Conservation (phyloP, 2,113 vertebrate species). For the Cettia cetti region DNA sequence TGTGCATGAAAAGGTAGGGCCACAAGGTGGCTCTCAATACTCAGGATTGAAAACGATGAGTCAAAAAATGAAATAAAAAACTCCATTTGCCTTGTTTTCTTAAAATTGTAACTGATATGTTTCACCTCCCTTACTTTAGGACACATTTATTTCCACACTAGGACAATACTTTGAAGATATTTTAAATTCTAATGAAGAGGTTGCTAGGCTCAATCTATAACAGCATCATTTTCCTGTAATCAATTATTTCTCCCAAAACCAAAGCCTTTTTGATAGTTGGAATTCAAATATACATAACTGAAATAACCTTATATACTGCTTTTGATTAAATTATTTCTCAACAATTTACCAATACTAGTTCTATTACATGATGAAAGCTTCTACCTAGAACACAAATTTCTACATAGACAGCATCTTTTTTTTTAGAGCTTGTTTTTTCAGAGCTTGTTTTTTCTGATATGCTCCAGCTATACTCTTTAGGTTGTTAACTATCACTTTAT, state of each 20-base stretch:
- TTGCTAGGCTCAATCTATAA: background rate
- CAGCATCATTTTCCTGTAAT: background rate
- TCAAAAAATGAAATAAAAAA: background rate
- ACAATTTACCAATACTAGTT: background rate
- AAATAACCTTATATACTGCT: background rate
- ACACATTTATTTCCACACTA: background rate
- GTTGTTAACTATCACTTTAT: background rate
- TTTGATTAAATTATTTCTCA: background rate
- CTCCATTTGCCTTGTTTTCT: background rate
- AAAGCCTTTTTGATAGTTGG: background rate
- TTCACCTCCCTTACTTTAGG: background rate
- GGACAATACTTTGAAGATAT: background rate
- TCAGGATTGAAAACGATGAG: background rate
- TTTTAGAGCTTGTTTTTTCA: background rate
- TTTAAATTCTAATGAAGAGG: background rate
- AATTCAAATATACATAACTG: background rate
- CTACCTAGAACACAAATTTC: background rate
- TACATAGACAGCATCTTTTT: background rate
- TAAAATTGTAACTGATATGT: background rate
- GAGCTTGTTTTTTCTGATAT: background rate
- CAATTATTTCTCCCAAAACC: background rate
- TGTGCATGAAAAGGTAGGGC: background rate
- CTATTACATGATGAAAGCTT: background rate
- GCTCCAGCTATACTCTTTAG: background rate
- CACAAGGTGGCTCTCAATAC: slow-evolving; percentile 70